Conservation (phyloP, 2,888 invertebrate species). For the Nebria brevicollis region DNA sequence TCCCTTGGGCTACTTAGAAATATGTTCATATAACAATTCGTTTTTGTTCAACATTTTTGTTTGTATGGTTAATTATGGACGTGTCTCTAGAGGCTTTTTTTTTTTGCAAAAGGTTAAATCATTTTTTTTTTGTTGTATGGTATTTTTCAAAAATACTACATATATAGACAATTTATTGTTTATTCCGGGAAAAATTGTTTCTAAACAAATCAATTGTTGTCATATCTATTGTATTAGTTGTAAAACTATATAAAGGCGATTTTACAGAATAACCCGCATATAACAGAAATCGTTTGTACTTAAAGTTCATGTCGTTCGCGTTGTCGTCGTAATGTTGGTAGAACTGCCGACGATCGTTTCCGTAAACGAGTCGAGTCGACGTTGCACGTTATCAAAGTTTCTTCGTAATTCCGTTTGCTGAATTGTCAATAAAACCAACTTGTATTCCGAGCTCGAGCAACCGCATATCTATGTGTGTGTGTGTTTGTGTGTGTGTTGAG, state of each 20-base stretch:
- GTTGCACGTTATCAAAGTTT: constrained; percentile 37
- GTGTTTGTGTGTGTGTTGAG: not conserved
- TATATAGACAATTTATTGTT: no score
- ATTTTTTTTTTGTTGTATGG: no score
- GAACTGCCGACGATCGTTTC: not conserved
- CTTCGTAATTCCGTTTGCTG: constrained; percentile 35
- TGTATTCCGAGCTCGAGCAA: not conserved
- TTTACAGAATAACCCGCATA: no score
- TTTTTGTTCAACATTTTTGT: not conserved
- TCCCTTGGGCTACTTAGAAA: not conserved
- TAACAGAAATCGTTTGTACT: not conserved
- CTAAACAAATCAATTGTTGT: no score
- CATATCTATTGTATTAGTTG: no score
- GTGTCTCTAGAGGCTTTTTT: not conserved
- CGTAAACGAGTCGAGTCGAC: not conserved
- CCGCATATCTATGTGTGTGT: not conserved
- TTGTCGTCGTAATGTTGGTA: not conserved
- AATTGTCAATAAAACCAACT: constrained; percentile 37
- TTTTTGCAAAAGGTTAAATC: no score
- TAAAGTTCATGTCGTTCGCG: not conserved
- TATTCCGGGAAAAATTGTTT: no score
- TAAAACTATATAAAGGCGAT: no score
- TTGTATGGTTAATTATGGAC: not conserved
- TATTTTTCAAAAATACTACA: no score
- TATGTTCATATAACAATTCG: not conserved